Base-by-base conservation (phyloP, 2,888 invertebrate genomes). In the Netelia melanura region DNA sequence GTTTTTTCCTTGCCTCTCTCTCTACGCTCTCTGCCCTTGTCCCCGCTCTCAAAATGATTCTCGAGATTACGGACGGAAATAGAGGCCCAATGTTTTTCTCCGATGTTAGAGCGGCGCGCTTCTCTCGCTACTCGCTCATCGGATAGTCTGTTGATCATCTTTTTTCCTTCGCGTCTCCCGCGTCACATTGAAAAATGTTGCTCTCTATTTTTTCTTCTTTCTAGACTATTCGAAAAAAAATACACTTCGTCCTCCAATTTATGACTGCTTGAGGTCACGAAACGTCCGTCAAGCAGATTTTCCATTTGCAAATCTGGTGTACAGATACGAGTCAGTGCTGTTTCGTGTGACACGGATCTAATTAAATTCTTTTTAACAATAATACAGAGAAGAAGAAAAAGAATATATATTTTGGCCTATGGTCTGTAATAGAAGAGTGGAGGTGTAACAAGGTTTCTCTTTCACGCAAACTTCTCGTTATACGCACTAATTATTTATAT, bases 1-100 rank as follows among this genome's bases (percentile, higher is more conserved):
- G 56, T 48, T 85, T 85, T 85, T 79, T 61, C 64, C 25, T 75
- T 58, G 68, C 68, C 48, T n/a, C 38, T 78, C 38, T 78, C 48
- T n/a, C 64, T 62, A 38, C 61, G 23, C 48, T 75, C 68, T 48
- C 52, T 56, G 85, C 81, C 79, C 81, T 81, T 85, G 85, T 85
- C 85, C 82, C 78, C 82, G 85, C 85, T 81, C 78, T 85, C 78
- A 61, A 82, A 85, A 85, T 71, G 70, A 82, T 85, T 78, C 78
- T 64, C 75, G 75, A 70, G 81, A 79, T 82, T 79, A 71, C 67
- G 85, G 85, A 85, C 85, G 65, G 82, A 82, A 82, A 85, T 85
- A 85, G 82, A 82, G 75, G 61, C 48, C 58, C 81, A 65, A 85
- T 75, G 78, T 78, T 79, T 58, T 67, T 23, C 77, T 58, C 58